Percentiles rank a stretch among this genome's conserved stretches.
These are phyloP conservation scores for Scelioninae gen. 2 DNA, from an alignment of 2,888 invertebrate genomes.

Conservation along the genomic window DNA sequence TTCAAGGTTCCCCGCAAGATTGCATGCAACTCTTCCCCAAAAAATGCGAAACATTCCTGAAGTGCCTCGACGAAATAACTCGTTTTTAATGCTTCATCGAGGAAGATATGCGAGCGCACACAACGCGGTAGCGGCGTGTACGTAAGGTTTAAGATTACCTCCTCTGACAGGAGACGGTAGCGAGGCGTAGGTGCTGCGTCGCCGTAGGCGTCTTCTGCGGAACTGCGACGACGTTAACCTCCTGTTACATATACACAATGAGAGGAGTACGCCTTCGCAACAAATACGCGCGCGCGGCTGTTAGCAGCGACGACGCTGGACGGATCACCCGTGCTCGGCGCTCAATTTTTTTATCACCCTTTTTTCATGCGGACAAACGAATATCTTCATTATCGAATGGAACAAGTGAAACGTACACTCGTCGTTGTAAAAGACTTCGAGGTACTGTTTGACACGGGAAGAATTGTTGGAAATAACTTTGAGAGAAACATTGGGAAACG, in stretches of 20 bases:
- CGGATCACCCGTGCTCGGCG: slow-evolving; percentile 42
- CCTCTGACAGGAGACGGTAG: slow-evolving; percentile 70
- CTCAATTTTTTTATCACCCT: slow-evolving; percentile 47
- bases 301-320: too few relatives aligned
- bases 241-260: slow-evolving; percentile 53
- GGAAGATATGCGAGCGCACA: slow-evolving; percentile 43
- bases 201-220: slow-evolving; percentile 64
- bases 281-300: too few relatives aligned
- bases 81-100: slow-evolving; percentile 58
- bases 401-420: too few relatives aligned
- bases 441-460: too few relatives aligned
- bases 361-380: slow-evolving; percentile 25
- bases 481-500: too few relatives aligned
- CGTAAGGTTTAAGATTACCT: slow-evolving; percentile 69
- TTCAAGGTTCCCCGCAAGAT: slow-evolving; percentile 48
- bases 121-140: slow-evolving; percentile 67
- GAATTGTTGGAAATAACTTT: too few relatives aligned
- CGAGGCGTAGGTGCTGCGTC: slow-evolving; percentile 71
- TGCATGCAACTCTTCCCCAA: slow-evolving; percentile 43
- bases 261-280: background rate
- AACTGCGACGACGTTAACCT: slow-evolving; percentile 58
- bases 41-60: slow-evolving; percentile 57
- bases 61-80: slow-evolving; percentile 57
- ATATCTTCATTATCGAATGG: slow-evolving; percentile 38
- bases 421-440: too few relatives aligned